Conservation (phyloP, 2,888 invertebrate genomes). For the Bellardia bayeri region DNA sequence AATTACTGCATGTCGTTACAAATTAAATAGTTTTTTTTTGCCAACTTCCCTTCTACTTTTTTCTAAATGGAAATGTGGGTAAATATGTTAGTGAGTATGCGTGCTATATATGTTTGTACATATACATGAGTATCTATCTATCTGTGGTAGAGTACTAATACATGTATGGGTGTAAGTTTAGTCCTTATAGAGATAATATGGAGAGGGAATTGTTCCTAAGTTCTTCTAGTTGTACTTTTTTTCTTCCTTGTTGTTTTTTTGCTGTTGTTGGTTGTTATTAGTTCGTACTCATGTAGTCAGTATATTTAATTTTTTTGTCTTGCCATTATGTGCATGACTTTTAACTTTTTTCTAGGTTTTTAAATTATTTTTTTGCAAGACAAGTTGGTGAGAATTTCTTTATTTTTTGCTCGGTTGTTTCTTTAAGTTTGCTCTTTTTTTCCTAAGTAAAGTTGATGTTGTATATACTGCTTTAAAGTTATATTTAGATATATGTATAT, state of each 20-base stretch:
- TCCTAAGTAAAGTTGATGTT: neutral
- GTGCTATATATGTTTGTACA: neutral
- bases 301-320: conserved; percentile 33
- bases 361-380: conserved; percentile 37
- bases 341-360: conserved; percentile 44
- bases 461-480: neutral
- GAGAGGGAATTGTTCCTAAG: conserved; percentile 35
- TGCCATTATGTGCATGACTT: conserved; percentile 69
- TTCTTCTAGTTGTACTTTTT: conserved; percentile 36
- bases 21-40: conserved; percentile 73
- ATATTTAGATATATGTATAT: neutral
- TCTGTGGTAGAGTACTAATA: neutral
- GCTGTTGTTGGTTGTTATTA: conserved; percentile 8
- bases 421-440: neutral
- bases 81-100: conserved; percentile 11
- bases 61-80: conserved; percentile 29
- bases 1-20: conserved; percentile 77
- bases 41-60: conserved; percentile 16
- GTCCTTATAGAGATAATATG: conserved; percentile 31
- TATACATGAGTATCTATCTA: neutral
- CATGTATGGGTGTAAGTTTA: neutral
- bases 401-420: neutral
- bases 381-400: conserved; percentile 26
- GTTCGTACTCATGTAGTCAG: conserved; percentile 5
- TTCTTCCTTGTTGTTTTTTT: neutral